phyloP scores from a whole-genome alignment of 92 coral and sea anemone genomes.

The Siderastrea radians region DNA sequence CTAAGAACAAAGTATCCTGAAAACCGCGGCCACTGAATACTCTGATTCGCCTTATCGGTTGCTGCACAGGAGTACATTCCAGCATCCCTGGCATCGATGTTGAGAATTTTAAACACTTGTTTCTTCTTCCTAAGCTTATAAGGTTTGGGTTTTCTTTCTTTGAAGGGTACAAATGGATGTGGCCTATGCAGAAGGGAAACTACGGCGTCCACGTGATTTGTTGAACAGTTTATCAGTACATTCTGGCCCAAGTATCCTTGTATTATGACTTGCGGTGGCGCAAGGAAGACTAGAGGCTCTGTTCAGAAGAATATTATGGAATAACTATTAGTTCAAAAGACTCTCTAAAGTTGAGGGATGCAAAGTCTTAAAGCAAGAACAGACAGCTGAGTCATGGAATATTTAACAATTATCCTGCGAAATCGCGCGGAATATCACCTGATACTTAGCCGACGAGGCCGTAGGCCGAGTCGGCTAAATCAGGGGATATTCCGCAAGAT shows the following conservation, averaged over 20 bases:
- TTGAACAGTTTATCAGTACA: constrained; percentile 9
- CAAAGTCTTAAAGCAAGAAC: background rate
- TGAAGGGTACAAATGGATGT: background rate
- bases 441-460: too few species aligned
- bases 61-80: constrained; percentile 33
- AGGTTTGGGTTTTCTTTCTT: background rate
- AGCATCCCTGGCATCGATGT: constrained; percentile 5
- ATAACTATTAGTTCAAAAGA: background rate
- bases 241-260: constrained; percentile 10
- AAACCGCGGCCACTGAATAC: constrained; percentile 21
- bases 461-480: too few species aligned
- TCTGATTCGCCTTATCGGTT: background rate
- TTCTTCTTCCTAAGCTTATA: constrained; percentile 1
- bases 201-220: constrained; percentile 15
- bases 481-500: too few species aligned
- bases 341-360: background rate
- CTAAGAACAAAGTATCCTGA: constrained; percentile 11
- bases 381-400: too few species aligned
- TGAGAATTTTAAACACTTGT: constrained; percentile 20
- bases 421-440: too few species aligned
- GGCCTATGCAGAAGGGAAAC: constrained; percentile 11
- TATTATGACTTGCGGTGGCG: background rate
- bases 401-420: too few species aligned
- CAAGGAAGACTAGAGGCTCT: constrained; percentile 20
- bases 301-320: background rate